phyloP scores from a whole-genome alignment of 2,888 invertebrate species.

The Agrochola circellaris region DNA sequence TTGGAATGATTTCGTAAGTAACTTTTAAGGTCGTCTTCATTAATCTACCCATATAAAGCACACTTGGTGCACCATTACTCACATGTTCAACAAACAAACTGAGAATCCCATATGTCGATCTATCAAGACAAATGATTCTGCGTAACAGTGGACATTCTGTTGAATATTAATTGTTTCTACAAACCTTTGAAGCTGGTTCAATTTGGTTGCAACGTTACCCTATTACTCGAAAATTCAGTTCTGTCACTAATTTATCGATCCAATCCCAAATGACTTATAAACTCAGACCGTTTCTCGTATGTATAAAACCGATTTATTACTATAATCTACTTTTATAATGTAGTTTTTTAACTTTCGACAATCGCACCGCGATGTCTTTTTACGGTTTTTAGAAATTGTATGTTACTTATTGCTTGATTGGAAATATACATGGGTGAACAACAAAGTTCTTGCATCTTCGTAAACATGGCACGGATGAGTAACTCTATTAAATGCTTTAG shows the following conservation, averaged over 20 bases:
- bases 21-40: slow-evolving; percentile 57
- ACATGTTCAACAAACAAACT: slow-evolving; percentile 58
- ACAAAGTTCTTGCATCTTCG: slow-evolving; percentile 38
- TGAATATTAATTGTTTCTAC: slow-evolving; percentile 38
- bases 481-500: slow-evolving; percentile 46
- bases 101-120: slow-evolving; percentile 55
- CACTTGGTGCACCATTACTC: slow-evolving; percentile 68
- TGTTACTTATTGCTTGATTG: slow-evolving; percentile 37
- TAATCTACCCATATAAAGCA: slow-evolving; percentile 51
- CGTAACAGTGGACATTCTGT: slow-evolving; percentile 32
- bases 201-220: slow-evolving; percentile 13
- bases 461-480: slow-evolving; percentile 25
- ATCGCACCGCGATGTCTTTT: slow-evolving; percentile 34
- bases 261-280: slow-evolving; percentile 15
- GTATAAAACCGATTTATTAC: slow-evolving; percentile 53
- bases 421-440: slow-evolving; percentile 48
- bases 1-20: slow-evolving; percentile 50
- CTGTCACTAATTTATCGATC: slow-evolving; percentile 29
- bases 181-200: slow-evolving; percentile 35
- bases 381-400: slow-evolving; percentile 58
- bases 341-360: slow-evolving; percentile 31
- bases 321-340: slow-evolving; percentile 47
- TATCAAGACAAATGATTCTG: slow-evolving; percentile 69
- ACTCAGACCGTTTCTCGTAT: neutral
- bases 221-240: slow-evolving; percentile 22